Percentiles rank a stretch among this genome's conserved stretches.
These are phyloP conservation scores for Dryocosmus kuriphilus DNA, from an alignment of 2,888 invertebrate species.

Conservation along the genomic window DNA sequence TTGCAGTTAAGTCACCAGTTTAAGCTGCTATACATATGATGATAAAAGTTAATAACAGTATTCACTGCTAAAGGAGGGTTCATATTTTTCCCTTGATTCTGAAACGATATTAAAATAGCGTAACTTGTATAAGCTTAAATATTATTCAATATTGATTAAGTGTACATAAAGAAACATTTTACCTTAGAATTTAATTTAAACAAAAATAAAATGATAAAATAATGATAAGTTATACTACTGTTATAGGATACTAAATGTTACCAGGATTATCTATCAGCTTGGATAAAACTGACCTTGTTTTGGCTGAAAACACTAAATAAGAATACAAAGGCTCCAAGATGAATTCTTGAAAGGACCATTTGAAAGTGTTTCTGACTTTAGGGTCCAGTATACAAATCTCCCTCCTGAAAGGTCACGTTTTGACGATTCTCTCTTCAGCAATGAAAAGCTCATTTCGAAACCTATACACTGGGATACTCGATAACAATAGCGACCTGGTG, in stretches of 20 bases:
- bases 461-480: conserved; percentile 17
- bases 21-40: no score
- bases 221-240: no score
- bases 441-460: conserved; percentile 42
- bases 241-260: not conserved
- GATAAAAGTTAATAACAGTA: no score
- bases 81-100: no score
- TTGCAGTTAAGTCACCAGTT: no score
- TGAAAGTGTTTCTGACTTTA: conserved; percentile 32
- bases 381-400: conserved; percentile 34
- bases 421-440: conserved; percentile 38
- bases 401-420: conserved; percentile 37
- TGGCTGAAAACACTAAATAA: not conserved
- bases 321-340: conserved; percentile 1
- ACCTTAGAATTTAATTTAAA: no score
- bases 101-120: no score
- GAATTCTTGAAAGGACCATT: not conserved
- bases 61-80: no score
- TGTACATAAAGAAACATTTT: no score
- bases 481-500: conserved; percentile 41
- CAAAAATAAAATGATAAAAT: no score
- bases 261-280: not conserved
- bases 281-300: conserved; percentile 9
- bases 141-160: no score
- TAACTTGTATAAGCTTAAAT: no score